Evolutionary conservation across 2,797 vertebrate genomes (phyloP).

Genomic region (Erithacus rubecula): DNA sequence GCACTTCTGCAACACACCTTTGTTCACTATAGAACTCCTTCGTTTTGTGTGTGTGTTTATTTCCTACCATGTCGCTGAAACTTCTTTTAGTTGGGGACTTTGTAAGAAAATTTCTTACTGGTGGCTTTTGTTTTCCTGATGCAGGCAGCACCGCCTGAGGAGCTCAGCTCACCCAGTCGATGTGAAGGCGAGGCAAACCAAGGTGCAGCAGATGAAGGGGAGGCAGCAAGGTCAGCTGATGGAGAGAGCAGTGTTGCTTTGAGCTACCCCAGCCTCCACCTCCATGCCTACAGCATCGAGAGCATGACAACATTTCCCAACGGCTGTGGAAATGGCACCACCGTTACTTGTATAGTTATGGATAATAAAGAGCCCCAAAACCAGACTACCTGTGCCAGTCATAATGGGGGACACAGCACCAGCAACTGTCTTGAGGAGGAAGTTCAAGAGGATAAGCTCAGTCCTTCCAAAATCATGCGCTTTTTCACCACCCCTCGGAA

Average conservation of each 20-base stretch:
- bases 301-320: conserved; percentile 74
- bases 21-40: fast-evolving
- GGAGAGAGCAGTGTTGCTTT: conserved; percentile 59
- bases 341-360: conserved; percentile 55
- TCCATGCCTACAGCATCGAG: conserved; percentile 25
- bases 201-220: conserved; percentile 25
- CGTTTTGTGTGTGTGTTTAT: background rate
- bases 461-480: conserved; percentile 85
- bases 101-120: background rate
- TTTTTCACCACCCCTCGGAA: conserved; percentile 85
- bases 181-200: conserved; percentile 38
- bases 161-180: conserved; percentile 64
- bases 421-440: conserved; percentile 19
- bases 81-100: background rate
- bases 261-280: conserved; percentile 60
- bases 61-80: background rate
- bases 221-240: conserved; percentile 23
- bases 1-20: background rate
- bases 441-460: conserved; percentile 74
- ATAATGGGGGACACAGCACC: conserved; percentile 47
- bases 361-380: conserved; percentile 60
- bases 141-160: conserved; percentile 77
- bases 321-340: conserved; percentile 61
- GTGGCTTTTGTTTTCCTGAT: conserved; percentile 57
- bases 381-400: conserved; percentile 36